Conservation (phyloP, 2,888 invertebrate genomes). For the Abscondita cerata region DNA sequence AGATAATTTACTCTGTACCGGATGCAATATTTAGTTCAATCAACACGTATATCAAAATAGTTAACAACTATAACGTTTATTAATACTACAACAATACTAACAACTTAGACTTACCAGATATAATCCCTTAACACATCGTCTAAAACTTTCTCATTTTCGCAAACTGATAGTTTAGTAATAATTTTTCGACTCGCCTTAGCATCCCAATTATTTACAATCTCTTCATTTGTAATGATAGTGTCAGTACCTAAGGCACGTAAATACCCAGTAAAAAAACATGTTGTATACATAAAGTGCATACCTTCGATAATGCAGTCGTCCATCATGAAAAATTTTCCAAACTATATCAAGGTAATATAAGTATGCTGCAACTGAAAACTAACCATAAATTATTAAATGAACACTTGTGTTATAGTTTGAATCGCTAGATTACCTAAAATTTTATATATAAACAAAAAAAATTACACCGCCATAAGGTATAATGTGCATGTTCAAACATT, state of each 20-base stretch:
- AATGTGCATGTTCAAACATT: neutral
- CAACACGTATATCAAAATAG: no score
- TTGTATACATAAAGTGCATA: neutral
- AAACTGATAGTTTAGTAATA: conserved; percentile 28
- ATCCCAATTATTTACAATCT: conserved; percentile 40
- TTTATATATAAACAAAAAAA: neutral
- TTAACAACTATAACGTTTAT: no score
- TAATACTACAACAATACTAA: no score
- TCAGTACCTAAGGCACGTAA: no score
- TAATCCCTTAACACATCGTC: conserved; percentile 43
- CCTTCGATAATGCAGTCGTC: neutral
- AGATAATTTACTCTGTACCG: no score
- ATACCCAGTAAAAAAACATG: no score
- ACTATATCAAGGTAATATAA: no score
- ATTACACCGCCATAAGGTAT: neutral
- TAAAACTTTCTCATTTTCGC: conserved; percentile 38
- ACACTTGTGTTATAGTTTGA: no score
- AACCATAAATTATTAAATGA: no score
- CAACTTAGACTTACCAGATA: conserved; percentile 43
- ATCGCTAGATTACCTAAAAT: neutral
- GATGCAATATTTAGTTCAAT: no score
- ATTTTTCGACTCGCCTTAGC: conserved; percentile 38
- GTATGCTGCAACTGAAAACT: no score
- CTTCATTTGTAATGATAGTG: conserved; percentile 9
- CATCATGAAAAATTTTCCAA: neutral